Evolutionary conservation across 2,888 invertebrate genomes (phyloP), one percentile per base, ranked within the genome.

Genomic region (Tortricodes alternella): DNA sequence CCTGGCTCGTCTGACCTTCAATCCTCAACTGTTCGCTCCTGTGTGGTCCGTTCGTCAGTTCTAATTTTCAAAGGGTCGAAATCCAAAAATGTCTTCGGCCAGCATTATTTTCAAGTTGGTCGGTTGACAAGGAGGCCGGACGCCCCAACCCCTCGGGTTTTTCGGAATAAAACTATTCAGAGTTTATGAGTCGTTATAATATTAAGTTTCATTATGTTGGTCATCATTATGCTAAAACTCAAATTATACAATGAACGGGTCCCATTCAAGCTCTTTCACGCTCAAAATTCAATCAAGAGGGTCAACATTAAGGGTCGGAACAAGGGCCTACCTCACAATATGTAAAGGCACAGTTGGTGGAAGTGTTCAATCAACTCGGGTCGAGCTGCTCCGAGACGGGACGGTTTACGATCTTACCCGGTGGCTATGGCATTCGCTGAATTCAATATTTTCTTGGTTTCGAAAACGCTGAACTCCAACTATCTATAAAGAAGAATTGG

Each of bases 281-380:
- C 23, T 9, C n/a, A 9, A 41, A 44, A 44, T 29, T 44, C 27
- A 44, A 44, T 44, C 44, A 44, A 44, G 44, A 44, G 24, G 15
- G 29, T 29, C 44, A 44, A 27, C 29, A n/a, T 44, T 29, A 16
- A 11, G 24, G 29, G 44, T n/a, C 18, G 11, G 9, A 29, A 29
- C 15, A n/a, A 29, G 13, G n/a, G 29, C 16, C 23, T 8, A 41
- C n/a, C 6, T 7, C 43, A 7, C 39, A 24, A 41, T 24, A 41
- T 41, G 41, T 29, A 21, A 24, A 39, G 23, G 24, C 24, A 41
- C 24, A 41, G 41, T 41, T 41, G 41, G 41, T 13, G 8, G 13
- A 24, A 24, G 27, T 43, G 43, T 44, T 44, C 29, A 44, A 44
- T 44, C 44, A 44, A 29, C 11, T 29, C 18, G 18, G 18, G 27